Evolutionary conservation across 2,888 invertebrate genomes (phyloP).

Genomic region (Drosophila barbarae): DNA sequence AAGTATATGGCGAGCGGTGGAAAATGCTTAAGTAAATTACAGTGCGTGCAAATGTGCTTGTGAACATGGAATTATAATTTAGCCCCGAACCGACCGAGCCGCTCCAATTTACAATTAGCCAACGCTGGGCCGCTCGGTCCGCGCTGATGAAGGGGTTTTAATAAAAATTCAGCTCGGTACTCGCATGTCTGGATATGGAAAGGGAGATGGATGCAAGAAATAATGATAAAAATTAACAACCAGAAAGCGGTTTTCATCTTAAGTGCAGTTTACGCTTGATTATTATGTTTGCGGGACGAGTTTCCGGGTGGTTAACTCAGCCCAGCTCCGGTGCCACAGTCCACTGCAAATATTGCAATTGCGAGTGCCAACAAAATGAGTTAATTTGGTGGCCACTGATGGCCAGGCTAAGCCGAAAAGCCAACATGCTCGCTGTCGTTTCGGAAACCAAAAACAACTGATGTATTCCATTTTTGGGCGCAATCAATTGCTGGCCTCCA

Average conservation of each 20-base stretch:
- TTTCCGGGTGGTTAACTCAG: conserved; percentile 65
- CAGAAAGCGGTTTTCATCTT: conserved; percentile 52
- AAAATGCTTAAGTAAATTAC: conserved; percentile 75
- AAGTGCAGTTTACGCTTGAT: conserved; percentile 72
- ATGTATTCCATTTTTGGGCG: conserved; percentile 21
- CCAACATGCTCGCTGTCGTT: conserved; percentile 14
- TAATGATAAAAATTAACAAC: conserved; percentile 44
- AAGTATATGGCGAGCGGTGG: conserved; percentile 62
- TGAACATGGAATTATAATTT: conserved; percentile 74
- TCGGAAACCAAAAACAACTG: background rate
- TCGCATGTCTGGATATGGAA: conserved; percentile 31
- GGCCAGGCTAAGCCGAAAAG: conserved; percentile 13
- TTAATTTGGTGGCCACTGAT: conserved; percentile 21
- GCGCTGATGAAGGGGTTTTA: conserved; percentile 49
- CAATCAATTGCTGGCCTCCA: conserved; percentile 16
- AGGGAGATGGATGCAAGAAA: conserved; percentile 19
- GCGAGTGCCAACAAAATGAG: conserved; percentile 21
- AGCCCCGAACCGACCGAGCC: conserved; percentile 47
- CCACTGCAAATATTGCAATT: conserved; percentile 10
- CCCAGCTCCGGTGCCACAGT: conserved; percentile 14
- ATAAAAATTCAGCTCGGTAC: conserved; percentile 45
- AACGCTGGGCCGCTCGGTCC: conserved; percentile 40
- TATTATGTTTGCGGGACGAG: conserved; percentile 57
- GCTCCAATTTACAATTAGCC: conserved; percentile 71
- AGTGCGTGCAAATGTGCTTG: conserved; percentile 76